Evolutionary conservation across 2,113 vertebrate genomes (phyloP), one percentile per base, ranked within the genome.

Genomic region (Tychaedon coryphoeus): DNA sequence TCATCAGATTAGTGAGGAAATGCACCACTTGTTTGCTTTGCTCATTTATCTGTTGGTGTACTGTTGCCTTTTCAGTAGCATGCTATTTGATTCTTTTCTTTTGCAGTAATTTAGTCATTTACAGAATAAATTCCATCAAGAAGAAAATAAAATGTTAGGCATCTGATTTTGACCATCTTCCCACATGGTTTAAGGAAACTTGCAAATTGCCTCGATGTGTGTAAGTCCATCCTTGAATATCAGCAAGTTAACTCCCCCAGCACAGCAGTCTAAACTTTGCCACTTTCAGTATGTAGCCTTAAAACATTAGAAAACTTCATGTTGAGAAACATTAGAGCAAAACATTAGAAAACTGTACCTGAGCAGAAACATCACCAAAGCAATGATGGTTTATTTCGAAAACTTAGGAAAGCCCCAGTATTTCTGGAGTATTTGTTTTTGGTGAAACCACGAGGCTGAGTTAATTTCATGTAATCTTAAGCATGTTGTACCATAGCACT

Each of bases 401-500:
- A 81, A 36, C 22, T 71, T 40, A 8, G 4, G 19, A 81, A 71
- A 66, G 36, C 16, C 15, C 5, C 22, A 8, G 9, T 50, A 61
- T 61, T 65, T 65, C 19, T 69, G 1, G 50, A 66, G 25, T n/a
- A 17, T 31, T 75, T 88, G 19, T 31, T 53, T 81, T 92, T 91
- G n/a, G 10, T 74, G 57, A 88, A 88, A 51, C 38, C 7, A 5
- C 11, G 33, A 69, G 34, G 16, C 50, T 45, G 65, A 57, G 77
- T 71, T 60, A 42, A 78, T 74, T 51, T 67, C 4, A 5, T 33
- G 9, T n/a, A 5, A 31, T 85, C 53, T 53, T 67, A 67, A 73
- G 22, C 29, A 40, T 0, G 0, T 7, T 60, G 33, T 58, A 38
- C 19, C 2, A 2, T 19, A 71, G 28, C 28, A 34, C 28, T 67